Percentiles rank a stretch among this genome's conserved stretches.
Evolutionary conservation across 2,113 vertebrate genomes (phyloP).

Genomic region (Neomonachus schauinslandi): DNA sequence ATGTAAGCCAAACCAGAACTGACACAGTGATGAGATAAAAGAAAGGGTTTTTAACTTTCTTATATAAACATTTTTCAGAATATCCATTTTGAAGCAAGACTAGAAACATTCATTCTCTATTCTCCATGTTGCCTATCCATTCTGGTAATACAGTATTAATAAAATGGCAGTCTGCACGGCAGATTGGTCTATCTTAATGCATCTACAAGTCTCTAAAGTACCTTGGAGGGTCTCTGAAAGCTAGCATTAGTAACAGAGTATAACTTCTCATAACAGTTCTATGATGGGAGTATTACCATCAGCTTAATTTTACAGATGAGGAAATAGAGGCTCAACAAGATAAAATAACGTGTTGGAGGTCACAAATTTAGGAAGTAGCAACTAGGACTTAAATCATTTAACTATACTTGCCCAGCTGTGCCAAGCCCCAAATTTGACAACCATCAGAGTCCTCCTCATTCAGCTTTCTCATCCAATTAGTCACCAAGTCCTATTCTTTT

Average conservation of each 20-base stretch:
- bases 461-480: neutral
- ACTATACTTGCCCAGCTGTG: neutral
- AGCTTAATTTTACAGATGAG: slow-evolving; percentile 9
- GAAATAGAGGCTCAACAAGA: neutral
- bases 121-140: neutral
- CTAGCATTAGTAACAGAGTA: neutral
- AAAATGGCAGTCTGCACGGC: neutral
- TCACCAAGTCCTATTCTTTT: neutral
- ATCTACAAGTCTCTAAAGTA: neutral
- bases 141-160: neutral
- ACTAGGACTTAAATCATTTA: neutral
- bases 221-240: neutral
- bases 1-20: neutral
- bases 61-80: neutral
- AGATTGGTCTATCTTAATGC: neutral
- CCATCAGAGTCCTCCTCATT: neutral
- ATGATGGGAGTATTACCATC: neutral
- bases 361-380: neutral
- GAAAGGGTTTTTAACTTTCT: slow-evolving; percentile 17
- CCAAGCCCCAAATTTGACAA: neutral
- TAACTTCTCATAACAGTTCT: neutral
- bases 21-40: neutral
- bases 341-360: neutral
- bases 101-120: neutral
- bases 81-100: neutral